phyloP scores from a whole-genome alignment of 1,140 invertebrate species.

The Bradysia coprophila region DNA sequence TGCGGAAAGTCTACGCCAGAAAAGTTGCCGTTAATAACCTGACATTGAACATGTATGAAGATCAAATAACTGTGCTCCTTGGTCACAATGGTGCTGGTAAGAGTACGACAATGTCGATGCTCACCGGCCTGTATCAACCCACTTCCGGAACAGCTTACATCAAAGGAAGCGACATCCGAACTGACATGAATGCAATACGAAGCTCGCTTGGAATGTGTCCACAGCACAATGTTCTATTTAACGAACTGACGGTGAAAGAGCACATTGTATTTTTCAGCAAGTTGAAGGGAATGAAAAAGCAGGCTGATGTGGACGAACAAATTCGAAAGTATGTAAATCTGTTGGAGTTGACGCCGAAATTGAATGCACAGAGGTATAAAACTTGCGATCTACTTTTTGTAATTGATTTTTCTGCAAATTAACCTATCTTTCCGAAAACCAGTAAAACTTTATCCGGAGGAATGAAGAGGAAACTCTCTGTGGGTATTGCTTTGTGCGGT shows the following conservation, averaged over 20 bases:
- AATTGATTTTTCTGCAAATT: too few relatives aligned
- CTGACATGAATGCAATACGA: conserved; percentile 30
- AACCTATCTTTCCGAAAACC: too few relatives aligned
- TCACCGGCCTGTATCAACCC: conserved; percentile 56
- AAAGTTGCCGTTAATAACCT: conserved; percentile 46
- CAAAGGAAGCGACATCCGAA: conserved; percentile 46
- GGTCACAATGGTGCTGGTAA: conserved; percentile 44
- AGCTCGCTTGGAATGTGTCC: conserved; percentile 64
- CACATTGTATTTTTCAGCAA: conserved; percentile 69
- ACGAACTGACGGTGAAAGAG: conserved; percentile 68
- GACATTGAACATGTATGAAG: conserved; percentile 45
- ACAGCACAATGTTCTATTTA: conserved; percentile 76
- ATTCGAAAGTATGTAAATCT: conserved; percentile 37
- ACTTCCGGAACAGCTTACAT: conserved; percentile 47
- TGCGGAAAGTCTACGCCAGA: conserved; percentile 37
- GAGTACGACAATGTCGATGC: conserved; percentile 42
- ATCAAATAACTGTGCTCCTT: conserved; percentile 46
- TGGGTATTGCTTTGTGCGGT: conserved; percentile 53
- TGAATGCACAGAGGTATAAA: conserved; percentile 5
- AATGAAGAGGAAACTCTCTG: conserved; percentile 57
- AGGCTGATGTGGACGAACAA: conserved; percentile 25
- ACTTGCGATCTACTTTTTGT: too few relatives aligned
- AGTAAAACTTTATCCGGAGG: conserved; percentile 50
- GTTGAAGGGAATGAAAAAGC: conserved; percentile 44
- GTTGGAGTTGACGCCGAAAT: conserved; percentile 34